Percentiles rank a stretch among this genome's conserved stretches.
Conservation (phyloP, 1,140 invertebrate species). For the Saccostrea glomerata region DNA sequence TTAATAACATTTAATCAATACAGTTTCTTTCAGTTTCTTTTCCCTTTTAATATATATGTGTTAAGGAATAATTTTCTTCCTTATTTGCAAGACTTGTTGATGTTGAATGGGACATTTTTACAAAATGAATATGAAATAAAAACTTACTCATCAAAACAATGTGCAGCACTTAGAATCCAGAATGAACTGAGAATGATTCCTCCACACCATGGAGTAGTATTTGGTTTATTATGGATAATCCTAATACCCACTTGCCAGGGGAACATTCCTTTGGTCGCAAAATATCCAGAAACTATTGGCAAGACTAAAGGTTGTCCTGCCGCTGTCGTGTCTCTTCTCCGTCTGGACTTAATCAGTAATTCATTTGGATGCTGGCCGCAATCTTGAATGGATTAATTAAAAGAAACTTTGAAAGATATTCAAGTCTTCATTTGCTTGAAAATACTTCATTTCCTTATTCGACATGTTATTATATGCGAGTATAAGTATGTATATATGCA, state of each 20-base stretch:
- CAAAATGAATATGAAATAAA: background rate
- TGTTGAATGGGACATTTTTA: no score
- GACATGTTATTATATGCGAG: no score
- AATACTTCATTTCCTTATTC: background rate
- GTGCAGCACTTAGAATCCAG: conserved; percentile 97
- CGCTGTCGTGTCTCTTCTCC: conserved; percentile 54
- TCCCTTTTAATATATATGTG: no score
- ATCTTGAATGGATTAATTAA: conserved; percentile 6
- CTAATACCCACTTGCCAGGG: conserved; percentile 94
- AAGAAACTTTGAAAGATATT: background rate
- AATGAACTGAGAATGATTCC: conserved; percentile 95
- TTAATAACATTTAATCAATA: no score
- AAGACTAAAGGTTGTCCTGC: conserved; percentile 38
- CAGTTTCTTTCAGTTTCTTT: no score
- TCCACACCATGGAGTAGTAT: conserved; percentile 88
- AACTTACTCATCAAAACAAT: conserved; percentile 86
- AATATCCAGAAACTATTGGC: conserved; percentile 83
- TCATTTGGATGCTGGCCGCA: conserved; percentile 61
- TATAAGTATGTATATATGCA: no score
- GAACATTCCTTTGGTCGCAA: conserved; percentile 95
- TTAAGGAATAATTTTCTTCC: no score
- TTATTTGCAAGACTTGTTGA: no score
- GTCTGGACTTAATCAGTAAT: conserved; percentile 29
- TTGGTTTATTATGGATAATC: conserved; percentile 77
- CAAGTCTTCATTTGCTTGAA: background rate